phyloP scores from a whole-genome alignment of 2,113 vertebrate species.

The Misgurnus anguillicaudatus region DNA sequence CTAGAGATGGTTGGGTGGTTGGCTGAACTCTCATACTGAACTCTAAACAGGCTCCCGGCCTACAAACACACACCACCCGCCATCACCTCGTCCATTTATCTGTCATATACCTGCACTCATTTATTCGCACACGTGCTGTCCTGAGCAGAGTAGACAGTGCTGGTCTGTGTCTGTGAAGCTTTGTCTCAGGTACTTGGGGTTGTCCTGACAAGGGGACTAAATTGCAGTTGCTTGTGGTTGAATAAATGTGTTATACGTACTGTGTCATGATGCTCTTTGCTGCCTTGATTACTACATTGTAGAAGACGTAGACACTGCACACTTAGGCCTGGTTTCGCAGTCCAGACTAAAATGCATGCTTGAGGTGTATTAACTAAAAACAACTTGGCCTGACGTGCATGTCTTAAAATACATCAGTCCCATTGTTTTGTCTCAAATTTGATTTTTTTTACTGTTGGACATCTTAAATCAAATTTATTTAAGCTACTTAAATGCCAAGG shows the following conservation, averaged over 20 bases:
- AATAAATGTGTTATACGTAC: slow-evolving; percentile 58
- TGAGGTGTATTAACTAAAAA: too few species aligned
- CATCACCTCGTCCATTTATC: slow-evolving; percentile 43
- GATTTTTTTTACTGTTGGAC: too few species aligned
- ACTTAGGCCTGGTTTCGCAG: background rate
- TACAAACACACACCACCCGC: slow-evolving; percentile 46
- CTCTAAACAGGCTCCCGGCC: slow-evolving; percentile 59
- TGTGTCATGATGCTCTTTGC: slow-evolving; percentile 27
- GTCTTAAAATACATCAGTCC: too few species aligned
- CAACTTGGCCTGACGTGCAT: too few species aligned
- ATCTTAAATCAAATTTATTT: too few species aligned
- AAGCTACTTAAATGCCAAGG: too few species aligned
- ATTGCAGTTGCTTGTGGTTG: slow-evolving; percentile 48
- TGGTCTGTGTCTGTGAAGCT: slow-evolving; percentile 49
- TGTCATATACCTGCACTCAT: slow-evolving; percentile 50
- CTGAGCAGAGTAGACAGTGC: slow-evolving; percentile 30
- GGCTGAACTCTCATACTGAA: slow-evolving; percentile 65
- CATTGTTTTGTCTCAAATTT: too few species aligned
- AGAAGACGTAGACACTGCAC: background rate
- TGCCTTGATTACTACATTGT: slow-evolving; percentile 14
- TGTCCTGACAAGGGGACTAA: slow-evolving; percentile 35
- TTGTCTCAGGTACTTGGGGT: slow-evolving; percentile 40
- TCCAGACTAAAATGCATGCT: too few species aligned
- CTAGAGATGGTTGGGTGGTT: slow-evolving; percentile 44
- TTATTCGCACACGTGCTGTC: slow-evolving; percentile 48